A percentile compares a stretch with the other conserved stretches of the same genome.
phyloP scores from a whole-genome alignment of 2,113 vertebrate genomes.

The Calcarius ornatus region DNA sequence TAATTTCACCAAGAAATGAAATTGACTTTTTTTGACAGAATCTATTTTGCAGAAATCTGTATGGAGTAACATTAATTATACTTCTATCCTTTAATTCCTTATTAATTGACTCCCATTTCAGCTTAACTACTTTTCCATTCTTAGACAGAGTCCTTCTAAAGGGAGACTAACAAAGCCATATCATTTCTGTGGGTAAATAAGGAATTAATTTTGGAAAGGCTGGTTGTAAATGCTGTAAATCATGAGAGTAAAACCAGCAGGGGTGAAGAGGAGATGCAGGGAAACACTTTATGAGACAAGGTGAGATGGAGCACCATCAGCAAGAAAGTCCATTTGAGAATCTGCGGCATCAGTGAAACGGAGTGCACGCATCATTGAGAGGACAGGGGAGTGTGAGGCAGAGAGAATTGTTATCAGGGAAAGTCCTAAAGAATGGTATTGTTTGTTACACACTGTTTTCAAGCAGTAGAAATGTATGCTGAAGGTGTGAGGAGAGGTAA shows the following conservation, averaged over 20 bases:
- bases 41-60: background rate
- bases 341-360: background rate
- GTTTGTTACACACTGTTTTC: background rate
- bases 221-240: background rate
- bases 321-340: background rate
- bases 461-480: background rate
- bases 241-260: background rate
- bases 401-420: background rate
- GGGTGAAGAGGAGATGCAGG: background rate
- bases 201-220: background rate
- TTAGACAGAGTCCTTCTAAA: background rate
- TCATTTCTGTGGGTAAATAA: background rate
- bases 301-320: background rate
- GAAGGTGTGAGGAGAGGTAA: background rate
- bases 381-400: background rate
- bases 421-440: background rate
- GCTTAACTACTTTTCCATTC: background rate
- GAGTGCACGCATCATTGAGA: accelerated
- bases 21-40: background rate
- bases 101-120: background rate
- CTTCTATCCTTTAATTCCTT: background rate
- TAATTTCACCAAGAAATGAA: background rate
- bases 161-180: background rate
- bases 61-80: background rate
- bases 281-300: background rate